Base-by-base conservation (phyloP, 2,888 invertebrate species). In the Aelia acuminata region DNA sequence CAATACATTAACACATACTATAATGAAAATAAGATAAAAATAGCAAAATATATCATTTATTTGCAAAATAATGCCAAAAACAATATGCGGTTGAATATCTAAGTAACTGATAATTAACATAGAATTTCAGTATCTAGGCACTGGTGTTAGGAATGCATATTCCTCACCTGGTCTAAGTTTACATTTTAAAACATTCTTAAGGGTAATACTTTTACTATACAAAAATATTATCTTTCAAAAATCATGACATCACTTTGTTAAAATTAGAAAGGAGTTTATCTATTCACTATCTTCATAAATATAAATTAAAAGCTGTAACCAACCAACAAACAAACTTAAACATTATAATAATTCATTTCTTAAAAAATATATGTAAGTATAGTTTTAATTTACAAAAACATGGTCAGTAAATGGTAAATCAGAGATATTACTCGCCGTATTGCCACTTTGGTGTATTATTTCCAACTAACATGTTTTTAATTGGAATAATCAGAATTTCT, bases 151-250 rank as follows among this genome's bases (percentile, higher is more conserved):
- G 75, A 75, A 75, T 75, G 75, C 39, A 39, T 35, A 75, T 43
- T 75, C 75, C 75, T 75, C 75, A 75, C 75, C 75, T 75, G 43
- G 75, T 75, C 43, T 75, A 43, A 75, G 22, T 75, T 39, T n/a
- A 75, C 35, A 57, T 26, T 57, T 57, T 26, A 75, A 75, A 75
- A 75, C 75, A 75, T 75, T 22, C 20, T 39, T 39, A 39, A 39
- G 11, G 39, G 39, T 39, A 43, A 22, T 22, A 75, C 31, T 75
- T 75, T 75, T 22, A 75, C 1, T 75, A 75, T 75, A 75, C 39
- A 75, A 75, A 75, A 75, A 75, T 75, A 75, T 75, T 75, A 39
- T 39, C 43, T 75, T 75, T 75, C 8, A 20, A 75, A 75, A 75
- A 20, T 57, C 57, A 57, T 26, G 26, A 57, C 26, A 57, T 1